Evolutionary conservation across 2,797 vertebrate genomes (phyloP).

Genomic region (Onychomys leucogaster): DNA sequence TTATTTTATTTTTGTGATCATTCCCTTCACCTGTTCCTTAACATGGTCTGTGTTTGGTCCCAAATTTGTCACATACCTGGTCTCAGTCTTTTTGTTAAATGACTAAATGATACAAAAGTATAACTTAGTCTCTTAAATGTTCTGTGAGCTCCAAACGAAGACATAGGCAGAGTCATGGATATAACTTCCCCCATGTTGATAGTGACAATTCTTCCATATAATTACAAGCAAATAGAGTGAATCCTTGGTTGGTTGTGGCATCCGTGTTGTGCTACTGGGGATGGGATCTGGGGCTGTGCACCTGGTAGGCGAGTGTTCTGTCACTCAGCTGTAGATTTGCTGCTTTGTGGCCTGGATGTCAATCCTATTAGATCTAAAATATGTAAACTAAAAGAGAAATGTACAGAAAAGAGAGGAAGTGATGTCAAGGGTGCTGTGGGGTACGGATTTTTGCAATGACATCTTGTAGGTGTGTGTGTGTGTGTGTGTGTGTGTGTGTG

Average conservation of each 20-base stretch:
- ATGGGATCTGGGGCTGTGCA: not conserved
- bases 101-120: not conserved
- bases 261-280: not conserved
- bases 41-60: not conserved
- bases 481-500: not conserved
- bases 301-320: not conserved
- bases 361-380: not conserved
- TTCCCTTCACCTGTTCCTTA: not conserved
- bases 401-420: not conserved
- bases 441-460: not conserved
- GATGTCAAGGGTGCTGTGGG: not conserved
- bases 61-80: not conserved
- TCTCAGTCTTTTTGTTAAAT: not conserved
- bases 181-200: not conserved
- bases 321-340: not conserved
- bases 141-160: not conserved
- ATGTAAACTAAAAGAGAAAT: not conserved
- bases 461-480: not conserved
- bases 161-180: not conserved
- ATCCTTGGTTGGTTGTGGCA: not conserved
- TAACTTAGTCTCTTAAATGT: constrained; percentile 18
- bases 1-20: not conserved
- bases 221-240: not conserved
- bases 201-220: not conserved
- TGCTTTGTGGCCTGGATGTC: no score